A percentile compares a stretch with the other conserved stretches of the same genome.
Conservation (phyloP, 2,113 vertebrate species). For the Euleptes europaea region DNA sequence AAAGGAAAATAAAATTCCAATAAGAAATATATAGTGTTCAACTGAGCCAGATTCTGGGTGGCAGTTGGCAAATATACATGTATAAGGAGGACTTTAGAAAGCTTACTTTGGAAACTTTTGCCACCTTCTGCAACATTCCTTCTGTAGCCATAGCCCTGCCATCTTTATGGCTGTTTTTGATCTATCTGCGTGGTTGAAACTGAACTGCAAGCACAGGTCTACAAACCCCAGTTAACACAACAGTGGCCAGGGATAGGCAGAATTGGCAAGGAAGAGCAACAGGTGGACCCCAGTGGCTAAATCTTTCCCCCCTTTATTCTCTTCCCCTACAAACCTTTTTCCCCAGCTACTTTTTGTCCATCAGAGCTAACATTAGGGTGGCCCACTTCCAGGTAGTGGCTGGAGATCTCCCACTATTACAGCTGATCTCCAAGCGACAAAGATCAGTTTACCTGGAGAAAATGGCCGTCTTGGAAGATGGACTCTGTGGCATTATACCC, state of each 20-base stretch:
- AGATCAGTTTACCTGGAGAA: no score
- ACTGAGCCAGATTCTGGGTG: neutral
- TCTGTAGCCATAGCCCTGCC: neutral
- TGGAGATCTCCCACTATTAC: no score
- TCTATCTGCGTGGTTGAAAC: neutral
- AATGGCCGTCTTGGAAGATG: no score
- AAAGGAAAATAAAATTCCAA: constrained; percentile 16
- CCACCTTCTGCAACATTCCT: neutral
- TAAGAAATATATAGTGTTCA: neutral
- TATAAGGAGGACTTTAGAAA: neutral
- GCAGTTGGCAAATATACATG: neutral
- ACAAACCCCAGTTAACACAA: neutral
- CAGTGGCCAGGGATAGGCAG: neutral
- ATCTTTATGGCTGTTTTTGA: neutral
- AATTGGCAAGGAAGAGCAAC: neutral
- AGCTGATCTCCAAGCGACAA: no score
- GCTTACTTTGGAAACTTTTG: neutral
- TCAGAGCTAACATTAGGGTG: no score
- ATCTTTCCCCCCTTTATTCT: neutral
- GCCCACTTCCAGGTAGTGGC: no score
- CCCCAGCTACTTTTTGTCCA: no score
- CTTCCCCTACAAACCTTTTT: neutral
- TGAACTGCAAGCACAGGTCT: no score
- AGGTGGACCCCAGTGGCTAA: neutral
- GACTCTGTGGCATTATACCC: no score